Evolutionary conservation across 2,797 vertebrate genomes (phyloP), one percentile per base, ranked within the genome.

Genomic region (Leontopithecus rosalia): DNA sequence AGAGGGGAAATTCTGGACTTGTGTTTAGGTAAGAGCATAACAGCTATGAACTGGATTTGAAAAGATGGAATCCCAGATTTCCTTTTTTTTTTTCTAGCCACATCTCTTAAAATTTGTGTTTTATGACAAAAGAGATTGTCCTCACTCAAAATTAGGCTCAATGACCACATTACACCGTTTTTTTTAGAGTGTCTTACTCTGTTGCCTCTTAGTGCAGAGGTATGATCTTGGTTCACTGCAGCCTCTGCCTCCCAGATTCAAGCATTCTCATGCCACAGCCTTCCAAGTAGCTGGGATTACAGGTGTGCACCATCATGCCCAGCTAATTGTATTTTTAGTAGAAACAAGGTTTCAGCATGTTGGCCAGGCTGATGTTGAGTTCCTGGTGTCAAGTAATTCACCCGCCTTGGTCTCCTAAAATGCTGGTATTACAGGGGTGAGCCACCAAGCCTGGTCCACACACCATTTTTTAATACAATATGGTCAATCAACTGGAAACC

Each of bases 401-500:
- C 64, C 33, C 0, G 1, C 64, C 33, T n/a, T 4, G 15, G 33
- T 15, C 33, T 67, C 33, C 64, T 17, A 67, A n/a, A 67, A 17
- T 67, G 64, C 64, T 0, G 15, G 3, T n/a, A n/a, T 67, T 67
- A 67, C 64, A 67, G 64, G 61, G 7, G 33, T n/a, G 15, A 67
- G 64, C 33, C 64, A 67, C 15, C 33, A 17, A 8, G 3, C 33
- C 15, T n/a, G 64, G 64, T 7, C 33, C 33, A 11, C 39, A 90
- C 5, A 70, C 4, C n/a, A 72, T 57, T 85, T 20, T 30, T 77
- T 30, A 57, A 79, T n/a, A 26, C 20, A 80, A 43, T 73, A 43
- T 36, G 30, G 83, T 91, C 70, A 80, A 86, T 95, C 57, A 93
- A 61, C 39, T 92, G 75, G 76, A 95, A 97, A 82, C 41, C 33